Percentiles rank a stretch among this genome's conserved stretches.
Conservation (phyloP, 2,797 vertebrate species). For the Hypotaenidia philippensis region DNA sequence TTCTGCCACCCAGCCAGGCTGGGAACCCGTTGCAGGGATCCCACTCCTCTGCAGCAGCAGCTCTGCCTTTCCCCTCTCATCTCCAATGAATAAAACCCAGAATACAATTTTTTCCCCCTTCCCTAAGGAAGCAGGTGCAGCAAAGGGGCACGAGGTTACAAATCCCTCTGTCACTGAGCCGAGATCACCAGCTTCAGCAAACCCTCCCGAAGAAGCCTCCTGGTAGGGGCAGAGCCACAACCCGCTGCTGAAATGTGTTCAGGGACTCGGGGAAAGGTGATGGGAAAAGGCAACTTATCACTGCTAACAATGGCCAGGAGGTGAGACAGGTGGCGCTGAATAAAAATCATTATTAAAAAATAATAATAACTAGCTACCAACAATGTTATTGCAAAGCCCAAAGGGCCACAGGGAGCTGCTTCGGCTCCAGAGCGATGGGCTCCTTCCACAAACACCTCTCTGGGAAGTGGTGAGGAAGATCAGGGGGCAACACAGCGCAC, state of each 20-base stretch:
- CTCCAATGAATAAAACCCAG: neutral
- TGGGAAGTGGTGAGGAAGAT: neutral
- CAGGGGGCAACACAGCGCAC: neutral
- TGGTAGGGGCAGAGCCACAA: neutral
- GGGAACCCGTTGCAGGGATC: neutral
- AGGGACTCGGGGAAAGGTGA: neutral
- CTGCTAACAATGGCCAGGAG: neutral
- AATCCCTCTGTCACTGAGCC: neutral
- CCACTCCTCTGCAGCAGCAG: neutral
- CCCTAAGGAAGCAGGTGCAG: neutral
- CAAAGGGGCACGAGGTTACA: neutral
- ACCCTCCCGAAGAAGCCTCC: neutral
- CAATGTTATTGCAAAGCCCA: neutral
- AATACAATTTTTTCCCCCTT: fast-evolving
- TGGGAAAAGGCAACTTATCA: neutral
- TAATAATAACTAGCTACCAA: neutral
- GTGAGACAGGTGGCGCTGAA: neutral
- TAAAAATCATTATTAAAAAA: no score
- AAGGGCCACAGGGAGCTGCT: neutral
- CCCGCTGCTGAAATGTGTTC: neutral
- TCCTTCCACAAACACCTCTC: fast-evolving
- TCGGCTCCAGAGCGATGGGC: fast-evolving
- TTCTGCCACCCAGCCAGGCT: fast-evolving
- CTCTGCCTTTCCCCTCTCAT: neutral
- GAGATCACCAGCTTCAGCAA: neutral